Percentiles rank a stretch among this genome's conserved stretches.
These are phyloP conservation scores for Gymnocypris eckloni DNA, from an alignment of 2,797 vertebrate species.

Conservation along the genomic window DNA sequence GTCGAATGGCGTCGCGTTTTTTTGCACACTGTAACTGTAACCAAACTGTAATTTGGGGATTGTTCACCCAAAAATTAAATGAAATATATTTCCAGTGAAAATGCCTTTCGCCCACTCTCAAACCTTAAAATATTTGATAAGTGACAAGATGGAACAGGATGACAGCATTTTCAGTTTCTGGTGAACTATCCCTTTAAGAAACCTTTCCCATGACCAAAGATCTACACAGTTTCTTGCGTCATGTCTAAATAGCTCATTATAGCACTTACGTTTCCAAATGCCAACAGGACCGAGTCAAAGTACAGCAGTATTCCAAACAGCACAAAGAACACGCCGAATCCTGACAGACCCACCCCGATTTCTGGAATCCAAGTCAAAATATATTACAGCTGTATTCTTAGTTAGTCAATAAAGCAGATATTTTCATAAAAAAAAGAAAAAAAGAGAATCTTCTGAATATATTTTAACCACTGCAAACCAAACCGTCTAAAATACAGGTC, in stretches of 20 bases:
- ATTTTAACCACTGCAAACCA: neutral
- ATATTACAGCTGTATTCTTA: neutral
- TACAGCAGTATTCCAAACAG: slow-evolving; percentile 88
- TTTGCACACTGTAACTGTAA: no score
- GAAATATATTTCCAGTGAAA: no score
- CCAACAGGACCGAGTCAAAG: slow-evolving; percentile 91
- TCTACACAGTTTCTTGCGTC: neutral
- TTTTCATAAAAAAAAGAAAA: neutral
- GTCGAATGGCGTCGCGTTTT: no score
- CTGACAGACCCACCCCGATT: slow-evolving; percentile 84
- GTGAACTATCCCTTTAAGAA: slow-evolving; percentile 16
- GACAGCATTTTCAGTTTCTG: neutral
- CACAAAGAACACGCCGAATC: slow-evolving; percentile 89
- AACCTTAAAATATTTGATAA: neutral
- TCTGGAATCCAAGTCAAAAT: slow-evolving; percentile 68
- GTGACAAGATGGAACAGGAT: neutral
- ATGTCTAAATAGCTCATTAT: slow-evolving; percentile 27
- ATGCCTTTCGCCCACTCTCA: no score
- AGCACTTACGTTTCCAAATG: slow-evolving; percentile 90
- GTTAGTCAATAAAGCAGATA: neutral
- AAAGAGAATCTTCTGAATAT: neutral
- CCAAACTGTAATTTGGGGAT: neutral
- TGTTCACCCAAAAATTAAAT: neutral
- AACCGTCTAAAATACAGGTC: neutral
- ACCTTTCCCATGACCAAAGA: neutral